These are phyloP conservation scores for Acanthosoma haemorrhoidale DNA, from an alignment of 2,888 invertebrate genomes.

Conservation along the genomic window DNA sequence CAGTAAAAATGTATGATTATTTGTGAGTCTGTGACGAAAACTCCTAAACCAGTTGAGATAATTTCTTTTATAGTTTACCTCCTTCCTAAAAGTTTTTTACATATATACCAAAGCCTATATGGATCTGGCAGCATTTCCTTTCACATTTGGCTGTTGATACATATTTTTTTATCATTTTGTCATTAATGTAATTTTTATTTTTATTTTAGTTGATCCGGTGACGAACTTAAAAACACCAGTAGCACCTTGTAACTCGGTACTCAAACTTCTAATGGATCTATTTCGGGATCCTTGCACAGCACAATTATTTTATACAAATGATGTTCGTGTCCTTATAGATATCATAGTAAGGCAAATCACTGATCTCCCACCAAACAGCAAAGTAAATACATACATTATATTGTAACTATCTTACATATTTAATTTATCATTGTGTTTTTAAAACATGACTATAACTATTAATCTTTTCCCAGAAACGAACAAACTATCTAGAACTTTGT, in stretches of 20 bases:
- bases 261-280: constrained; percentile 83
- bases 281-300: constrained; percentile 75
- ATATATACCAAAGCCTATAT: too few species aligned
- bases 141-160: too few species aligned
- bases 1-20: too few species aligned
- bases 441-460: not conserved
- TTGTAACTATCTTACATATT: not conserved
- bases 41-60: too few species aligned
- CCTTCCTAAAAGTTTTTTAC: too few species aligned
- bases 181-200: not conserved
- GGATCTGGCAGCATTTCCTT: too few species aligned
- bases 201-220: constrained; percentile 73
- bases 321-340: constrained; percentile 87
- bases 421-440: not conserved
- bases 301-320: constrained; percentile 88
- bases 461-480: constrained; percentile 56
- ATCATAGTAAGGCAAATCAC: constrained; percentile 85
- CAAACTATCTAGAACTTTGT: constrained; percentile 72
- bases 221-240: constrained; percentile 77
- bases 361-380: constrained; percentile 82
- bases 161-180: too few species aligned
- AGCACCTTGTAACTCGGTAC: constrained; percentile 73
- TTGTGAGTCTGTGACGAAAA: too few species aligned
- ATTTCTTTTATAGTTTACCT: too few species aligned
- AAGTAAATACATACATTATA: constrained; percentile 51